A percentile compares a stretch with the other conserved stretches of the same genome.
Evolutionary conservation across 2,888 invertebrate genomes (phyloP).

Genomic region (Myopa testacea): DNA sequence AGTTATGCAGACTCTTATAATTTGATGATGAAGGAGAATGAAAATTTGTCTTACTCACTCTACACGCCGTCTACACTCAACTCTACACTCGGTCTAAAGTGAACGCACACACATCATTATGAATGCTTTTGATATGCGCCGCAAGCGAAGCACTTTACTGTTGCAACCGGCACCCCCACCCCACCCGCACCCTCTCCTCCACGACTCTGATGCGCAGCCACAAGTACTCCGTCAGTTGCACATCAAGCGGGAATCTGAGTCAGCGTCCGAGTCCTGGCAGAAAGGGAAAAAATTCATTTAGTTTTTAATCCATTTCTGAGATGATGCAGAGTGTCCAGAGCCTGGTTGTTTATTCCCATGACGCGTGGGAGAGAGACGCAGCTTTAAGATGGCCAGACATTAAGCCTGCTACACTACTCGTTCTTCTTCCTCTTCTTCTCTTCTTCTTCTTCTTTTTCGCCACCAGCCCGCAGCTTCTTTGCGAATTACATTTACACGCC

Average conservation of each 20-base stretch:
- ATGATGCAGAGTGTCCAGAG: conserved; percentile 7
- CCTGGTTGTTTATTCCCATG: background rate
- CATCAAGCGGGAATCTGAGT: background rate
- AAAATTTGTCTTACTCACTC: too few relatives aligned
- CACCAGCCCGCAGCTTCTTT: background rate
- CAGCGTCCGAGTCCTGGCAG: background rate
- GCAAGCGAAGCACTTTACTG: too few relatives aligned
- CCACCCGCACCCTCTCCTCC: background rate
- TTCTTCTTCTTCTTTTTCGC: background rate
- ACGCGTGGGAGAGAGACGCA: background rate
- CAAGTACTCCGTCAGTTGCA: background rate
- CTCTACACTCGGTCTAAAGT: too few relatives aligned
- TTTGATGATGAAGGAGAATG: too few relatives aligned
- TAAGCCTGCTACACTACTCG: background rate
- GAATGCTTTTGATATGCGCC: too few relatives aligned
- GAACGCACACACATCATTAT: too few relatives aligned
- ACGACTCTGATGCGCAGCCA: conserved; percentile 21
- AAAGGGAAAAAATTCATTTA: conserved; percentile 35
- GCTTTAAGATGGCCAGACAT: background rate
- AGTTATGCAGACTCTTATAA: too few relatives aligned
- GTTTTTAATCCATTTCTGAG: conserved; percentile 37
- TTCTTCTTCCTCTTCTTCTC: background rate
- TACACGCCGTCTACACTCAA: too few relatives aligned
- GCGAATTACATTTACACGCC: background rate
- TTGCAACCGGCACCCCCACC: background rate